Conservation (phyloP, 2,888 invertebrate genomes). For the Noctua pronuba region DNA sequence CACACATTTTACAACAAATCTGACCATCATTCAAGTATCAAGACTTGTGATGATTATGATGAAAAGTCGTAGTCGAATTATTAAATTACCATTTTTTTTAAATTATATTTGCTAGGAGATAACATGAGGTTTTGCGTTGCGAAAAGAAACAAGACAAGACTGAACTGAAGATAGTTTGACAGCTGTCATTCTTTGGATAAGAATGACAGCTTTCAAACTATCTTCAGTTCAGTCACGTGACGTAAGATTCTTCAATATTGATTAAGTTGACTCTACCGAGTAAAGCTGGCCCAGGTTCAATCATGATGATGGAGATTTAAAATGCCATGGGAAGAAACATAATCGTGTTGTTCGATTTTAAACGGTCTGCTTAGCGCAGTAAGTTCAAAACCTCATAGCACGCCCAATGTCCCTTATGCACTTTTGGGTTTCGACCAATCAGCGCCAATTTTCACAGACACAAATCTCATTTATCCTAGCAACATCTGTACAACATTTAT, state of each 20-base stretch:
- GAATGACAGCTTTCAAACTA: slow-evolving; percentile 33
- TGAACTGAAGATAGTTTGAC: neutral
- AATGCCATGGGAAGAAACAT: neutral
- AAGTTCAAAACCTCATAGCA: neutral
- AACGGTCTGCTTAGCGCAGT: neutral
- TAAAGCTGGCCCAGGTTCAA: slow-evolving; percentile 1
- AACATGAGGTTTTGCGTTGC: slow-evolving; percentile 8
- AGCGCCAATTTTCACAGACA: neutral
- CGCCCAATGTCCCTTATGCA: neutral
- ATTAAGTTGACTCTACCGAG: neutral
- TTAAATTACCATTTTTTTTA: slow-evolving; percentile 24
- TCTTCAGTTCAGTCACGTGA: slow-evolving; percentile 3
- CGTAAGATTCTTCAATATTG: neutral
- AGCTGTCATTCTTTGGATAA: neutral
- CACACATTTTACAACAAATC: slow-evolving; percentile 46
- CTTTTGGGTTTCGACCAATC: neutral
- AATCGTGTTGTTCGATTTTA: neutral
- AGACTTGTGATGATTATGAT: slow-evolving; percentile 10
- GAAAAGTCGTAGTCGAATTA: slow-evolving; percentile 16
- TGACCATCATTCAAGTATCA: slow-evolving; percentile 25
- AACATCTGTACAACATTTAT: slow-evolving; percentile 32
- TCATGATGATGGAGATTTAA: neutral
- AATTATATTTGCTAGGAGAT: slow-evolving; percentile 1
- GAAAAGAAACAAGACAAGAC: neutral
- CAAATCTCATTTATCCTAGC: slow-evolving; percentile 6